phyloP scores from a whole-genome alignment of 2,113 vertebrate genomes.

The Cricetomys ansorgei region DNA sequence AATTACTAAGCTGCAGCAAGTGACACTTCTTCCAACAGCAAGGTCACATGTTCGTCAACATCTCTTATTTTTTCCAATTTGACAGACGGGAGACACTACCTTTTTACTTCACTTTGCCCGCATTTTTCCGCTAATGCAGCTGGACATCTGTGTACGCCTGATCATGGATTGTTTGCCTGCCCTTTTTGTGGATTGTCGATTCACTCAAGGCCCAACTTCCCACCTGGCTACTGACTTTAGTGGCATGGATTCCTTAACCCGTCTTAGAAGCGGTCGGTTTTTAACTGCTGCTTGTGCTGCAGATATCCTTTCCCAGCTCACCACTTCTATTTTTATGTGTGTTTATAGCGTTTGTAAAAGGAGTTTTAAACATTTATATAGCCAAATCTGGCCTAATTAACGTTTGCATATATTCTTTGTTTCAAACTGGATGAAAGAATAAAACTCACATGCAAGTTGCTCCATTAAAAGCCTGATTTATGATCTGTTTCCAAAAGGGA shows the following conservation, averaged over 20 bases:
- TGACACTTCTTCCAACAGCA: neutral
- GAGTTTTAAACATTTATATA: slow-evolving; percentile 28
- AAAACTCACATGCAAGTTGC: neutral
- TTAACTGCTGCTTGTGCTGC: neutral
- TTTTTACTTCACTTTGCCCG: neutral
- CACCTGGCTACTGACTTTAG: neutral
- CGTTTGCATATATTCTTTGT: slow-evolving; percentile 19
- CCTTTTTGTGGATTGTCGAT: neutral
- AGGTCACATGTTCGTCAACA: neutral
- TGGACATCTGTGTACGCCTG: neutral
- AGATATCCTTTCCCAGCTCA: slow-evolving; percentile 19
- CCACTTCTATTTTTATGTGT: slow-evolving; percentile 49
- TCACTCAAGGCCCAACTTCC: neutral
- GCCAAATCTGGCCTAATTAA: slow-evolving; percentile 35
- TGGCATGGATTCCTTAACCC: neutral
- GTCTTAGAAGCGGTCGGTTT: neutral
- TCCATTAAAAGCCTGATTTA: slow-evolving; percentile 7
- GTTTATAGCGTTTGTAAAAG: slow-evolving; percentile 24
- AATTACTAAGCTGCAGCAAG: neutral
- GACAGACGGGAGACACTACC: neutral
- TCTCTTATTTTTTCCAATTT: neutral
- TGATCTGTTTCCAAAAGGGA: slow-evolving; percentile 44
- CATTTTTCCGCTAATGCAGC: neutral
- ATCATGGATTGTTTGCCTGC: neutral
- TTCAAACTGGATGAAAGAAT: slow-evolving; percentile 30